phyloP scores from a whole-genome alignment of 2,797 vertebrate genomes.

The Oryzias dopingdopingensis region DNA sequence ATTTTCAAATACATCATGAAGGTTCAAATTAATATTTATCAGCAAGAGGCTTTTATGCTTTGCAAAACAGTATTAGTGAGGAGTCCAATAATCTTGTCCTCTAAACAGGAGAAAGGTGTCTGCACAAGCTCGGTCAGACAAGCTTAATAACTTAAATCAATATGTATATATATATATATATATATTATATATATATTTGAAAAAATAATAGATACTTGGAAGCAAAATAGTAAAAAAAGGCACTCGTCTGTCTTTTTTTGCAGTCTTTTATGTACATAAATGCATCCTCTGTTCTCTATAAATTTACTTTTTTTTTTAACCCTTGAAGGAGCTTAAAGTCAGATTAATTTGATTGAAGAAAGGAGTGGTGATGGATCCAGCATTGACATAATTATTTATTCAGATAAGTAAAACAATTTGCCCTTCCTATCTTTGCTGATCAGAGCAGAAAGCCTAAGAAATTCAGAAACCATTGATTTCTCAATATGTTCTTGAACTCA shows the following conservation, averaged over 20 bases:
- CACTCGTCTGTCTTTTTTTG: background rate
- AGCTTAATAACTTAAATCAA: slow-evolving; percentile 44
- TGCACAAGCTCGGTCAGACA: slow-evolving; percentile 50
- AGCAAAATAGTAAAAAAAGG: slow-evolving; percentile 2
- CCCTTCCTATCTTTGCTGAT: slow-evolving; percentile 91
- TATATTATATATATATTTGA: slow-evolving; percentile 7
- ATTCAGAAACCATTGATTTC: slow-evolving; percentile 95
- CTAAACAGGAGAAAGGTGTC: slow-evolving; percentile 71
- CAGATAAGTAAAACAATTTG: slow-evolving; percentile 82
- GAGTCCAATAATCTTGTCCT: slow-evolving; percentile 82
- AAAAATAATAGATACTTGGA: background rate
- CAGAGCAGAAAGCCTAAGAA: slow-evolving; percentile 91
- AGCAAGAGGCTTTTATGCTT: slow-evolving; percentile 99
- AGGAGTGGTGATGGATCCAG: slow-evolving; percentile 26
- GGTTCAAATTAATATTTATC: slow-evolving; percentile 99
- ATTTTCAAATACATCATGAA: slow-evolving; percentile 99
- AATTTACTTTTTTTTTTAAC: slow-evolving; percentile 42
- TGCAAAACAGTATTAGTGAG: slow-evolving; percentile 99
- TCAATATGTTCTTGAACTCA: slow-evolving; percentile 96
- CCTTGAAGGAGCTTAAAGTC: slow-evolving; percentile 49
- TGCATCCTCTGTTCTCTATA: slow-evolving; percentile 7
- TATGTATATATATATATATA: slow-evolving; percentile 21
- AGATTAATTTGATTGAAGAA: slow-evolving; percentile 50
- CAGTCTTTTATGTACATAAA: background rate
- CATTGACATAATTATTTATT: slow-evolving; percentile 77